phyloP scores from a whole-genome alignment of 2,888 invertebrate species.

The Ennomos fuscantarius region DNA sequence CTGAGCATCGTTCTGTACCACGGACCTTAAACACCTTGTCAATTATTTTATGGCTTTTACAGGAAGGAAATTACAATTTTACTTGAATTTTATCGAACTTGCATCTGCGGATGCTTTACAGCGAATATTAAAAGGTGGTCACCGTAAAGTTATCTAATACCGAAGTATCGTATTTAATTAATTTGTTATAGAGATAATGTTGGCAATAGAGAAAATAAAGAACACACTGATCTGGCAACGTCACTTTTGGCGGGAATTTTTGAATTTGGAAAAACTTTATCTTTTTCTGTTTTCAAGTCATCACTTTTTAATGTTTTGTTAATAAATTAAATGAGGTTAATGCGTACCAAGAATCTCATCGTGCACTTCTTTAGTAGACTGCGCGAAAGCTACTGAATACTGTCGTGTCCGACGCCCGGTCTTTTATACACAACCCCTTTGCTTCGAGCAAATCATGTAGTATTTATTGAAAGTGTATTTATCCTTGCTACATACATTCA shows the following conservation, averaged over 20 bases:
- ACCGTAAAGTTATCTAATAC: background rate
- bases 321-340: conserved; percentile 40
- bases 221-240: conserved; percentile 4
- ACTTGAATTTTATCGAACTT: background rate
- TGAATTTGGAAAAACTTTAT: conserved; percentile 7
- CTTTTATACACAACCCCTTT: conserved; percentile 71
- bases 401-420: conserved; percentile 50
- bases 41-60: background rate
- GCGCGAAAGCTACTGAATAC: conserved; percentile 82
- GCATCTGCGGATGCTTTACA: background rate
- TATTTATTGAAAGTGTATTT: conserved; percentile 64
- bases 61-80: background rate
- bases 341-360: conserved; percentile 82
- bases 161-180: too few species aligned
- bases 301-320: conserved; percentile 14
- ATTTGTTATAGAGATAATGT: background rate
- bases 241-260: conserved; percentile 27
- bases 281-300: conserved; percentile 1
- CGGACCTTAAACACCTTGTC: too few species aligned
- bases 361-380: conserved; percentile 81
- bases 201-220: conserved; percentile 6
- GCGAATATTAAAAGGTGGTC: background rate
- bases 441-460: conserved; percentile 37
- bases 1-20: too few species aligned
- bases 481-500: conserved; percentile 46